Conservation (phyloP, 2,113 vertebrate genomes). For the Eupsittula cactorum region DNA sequence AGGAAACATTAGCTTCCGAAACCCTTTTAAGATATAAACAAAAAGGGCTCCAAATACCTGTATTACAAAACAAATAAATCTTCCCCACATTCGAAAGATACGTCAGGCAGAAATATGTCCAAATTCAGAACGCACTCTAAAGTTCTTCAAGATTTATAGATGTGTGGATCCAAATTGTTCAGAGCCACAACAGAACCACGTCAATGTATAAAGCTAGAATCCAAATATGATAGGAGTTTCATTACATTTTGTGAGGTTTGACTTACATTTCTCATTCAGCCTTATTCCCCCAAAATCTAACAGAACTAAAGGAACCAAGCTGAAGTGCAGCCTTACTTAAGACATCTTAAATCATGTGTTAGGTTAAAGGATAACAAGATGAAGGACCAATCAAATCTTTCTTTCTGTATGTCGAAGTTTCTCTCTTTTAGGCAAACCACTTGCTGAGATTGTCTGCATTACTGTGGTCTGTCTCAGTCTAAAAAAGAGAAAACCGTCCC, state of each 20-base stretch:
- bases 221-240: not conserved
- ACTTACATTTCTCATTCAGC: not conserved
- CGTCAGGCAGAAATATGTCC: not conserved
- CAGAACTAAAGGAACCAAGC: not conserved
- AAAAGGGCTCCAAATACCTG: not conserved
- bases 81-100: not conserved
- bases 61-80: not conserved
- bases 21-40: conserved; percentile 16
- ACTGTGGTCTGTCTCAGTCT: conserved; percentile 64
- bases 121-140: not conserved
- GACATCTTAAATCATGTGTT: not conserved
- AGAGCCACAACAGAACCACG: not conserved
- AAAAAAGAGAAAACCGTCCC: conserved; percentile 59
- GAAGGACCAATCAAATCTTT: conserved; percentile 1
- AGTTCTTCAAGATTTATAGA: not conserved
- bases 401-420: conserved; percentile 15
- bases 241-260: not conserved
- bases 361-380: not conserved
- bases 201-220: not conserved
- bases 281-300: not conserved
- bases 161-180: not conserved
- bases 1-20: conserved; percentile 57
- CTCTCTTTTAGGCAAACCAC: conserved; percentile 47
- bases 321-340: not conserved
- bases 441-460: conserved; percentile 65